Conservation (phyloP, 2,888 invertebrate genomes). For the Calephelis perditalis region DNA sequence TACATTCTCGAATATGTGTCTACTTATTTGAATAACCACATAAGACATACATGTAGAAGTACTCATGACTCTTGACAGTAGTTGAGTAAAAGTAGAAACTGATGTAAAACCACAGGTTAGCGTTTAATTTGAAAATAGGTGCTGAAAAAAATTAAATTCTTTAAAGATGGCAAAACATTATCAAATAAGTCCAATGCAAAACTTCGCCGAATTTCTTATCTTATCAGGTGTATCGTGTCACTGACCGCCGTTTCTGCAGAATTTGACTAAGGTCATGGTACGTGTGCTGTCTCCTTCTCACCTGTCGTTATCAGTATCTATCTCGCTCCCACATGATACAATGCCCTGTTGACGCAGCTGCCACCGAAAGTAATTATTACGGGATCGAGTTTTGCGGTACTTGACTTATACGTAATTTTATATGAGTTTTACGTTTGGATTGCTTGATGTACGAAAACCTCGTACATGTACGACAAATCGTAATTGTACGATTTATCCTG, state of each 20-base stretch:
- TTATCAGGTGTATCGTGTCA: constrained; percentile 47
- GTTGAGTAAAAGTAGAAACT: no score
- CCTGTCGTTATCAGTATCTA: constrained; percentile 14
- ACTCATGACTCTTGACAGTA: no score
- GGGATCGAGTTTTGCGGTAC: constrained; percentile 17
- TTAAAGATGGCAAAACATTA: neutral
- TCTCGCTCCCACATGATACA: constrained; percentile 27
- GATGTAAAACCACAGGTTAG: no score
- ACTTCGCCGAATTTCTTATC: constrained; percentile 36
- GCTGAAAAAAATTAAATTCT: neutral
- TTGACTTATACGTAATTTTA: constrained; percentile 2
- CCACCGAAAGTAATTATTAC: constrained; percentile 21
- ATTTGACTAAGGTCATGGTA: constrained; percentile 65
- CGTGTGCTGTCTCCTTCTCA: constrained; percentile 26
- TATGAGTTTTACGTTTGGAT: no score
- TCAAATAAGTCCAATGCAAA: no score
- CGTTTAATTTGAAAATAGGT: no score
- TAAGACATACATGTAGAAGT: no score
- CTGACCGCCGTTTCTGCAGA: constrained; percentile 53
- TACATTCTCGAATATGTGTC: no score
- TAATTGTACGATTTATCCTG: no score
- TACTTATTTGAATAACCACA: no score
- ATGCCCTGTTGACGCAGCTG: constrained; percentile 37
- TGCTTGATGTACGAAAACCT: no score
- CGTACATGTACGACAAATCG: no score